Evolutionary conservation across 1,140 invertebrate genomes (phyloP), one percentile per base, ranked within the genome.

Genomic region (Lethrus apterus): DNA sequence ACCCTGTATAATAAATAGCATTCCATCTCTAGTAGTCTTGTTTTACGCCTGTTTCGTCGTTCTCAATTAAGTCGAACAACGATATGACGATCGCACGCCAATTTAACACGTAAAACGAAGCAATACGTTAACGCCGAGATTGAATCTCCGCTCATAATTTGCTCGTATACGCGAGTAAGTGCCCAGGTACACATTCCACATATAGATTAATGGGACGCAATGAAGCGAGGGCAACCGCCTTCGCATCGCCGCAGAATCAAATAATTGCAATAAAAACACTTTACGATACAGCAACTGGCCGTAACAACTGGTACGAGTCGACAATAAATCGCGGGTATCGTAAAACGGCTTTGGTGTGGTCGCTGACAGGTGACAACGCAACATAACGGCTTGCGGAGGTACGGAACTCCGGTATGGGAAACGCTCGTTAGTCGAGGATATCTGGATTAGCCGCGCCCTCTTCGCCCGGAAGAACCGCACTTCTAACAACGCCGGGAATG

Each of bases 291-390:
- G 26, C 48, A 48, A 48, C 35, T 42, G 35, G 19, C 35, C 14
- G 23, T 13, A 42, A 48, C 36, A 48, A 48, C 46, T 36, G 46
- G 46, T 48, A 48, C 26, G 35, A 40, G 23, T 40, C 42, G 30
- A 48, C 46, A 48, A 48, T 48, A 48, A 48, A 48, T 48, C 42
- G 35, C 46, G 23, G 35, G 46, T 31, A 30, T 46, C 32, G 44
- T 46, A 46, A 35, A 46, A 30, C 44, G 23, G 44, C 44, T 46
- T 46, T 46, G 30, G 44, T 46, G 44, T 46, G 44, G 44, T 46
- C 44, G 44, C 32, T 46, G 44, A 46, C 44, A 46, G 44, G 32
- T 46, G 44, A 35, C 44, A 46, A 46, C 34, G 21, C 44, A 14
- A 35, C 30, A 35, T 46, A 46, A 46, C 44, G 44, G 44, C 44